Conservation (phyloP, 1,140 invertebrate species). For the Leptoteleia sp. region DNA sequence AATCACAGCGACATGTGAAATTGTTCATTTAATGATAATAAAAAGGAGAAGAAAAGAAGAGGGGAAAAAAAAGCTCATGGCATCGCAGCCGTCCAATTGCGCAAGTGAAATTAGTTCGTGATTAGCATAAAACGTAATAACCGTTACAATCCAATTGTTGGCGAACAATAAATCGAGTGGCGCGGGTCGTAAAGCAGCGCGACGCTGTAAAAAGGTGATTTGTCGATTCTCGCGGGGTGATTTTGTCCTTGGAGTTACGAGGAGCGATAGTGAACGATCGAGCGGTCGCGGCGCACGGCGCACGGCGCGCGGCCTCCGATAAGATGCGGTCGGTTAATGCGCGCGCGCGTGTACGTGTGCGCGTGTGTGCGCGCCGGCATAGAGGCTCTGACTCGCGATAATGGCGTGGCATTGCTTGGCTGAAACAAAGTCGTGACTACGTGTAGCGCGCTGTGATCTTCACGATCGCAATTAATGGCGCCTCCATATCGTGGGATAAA, state of each 20-base stretch:
- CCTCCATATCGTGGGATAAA: constrained; percentile 73
- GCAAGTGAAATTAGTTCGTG: constrained; percentile 49
- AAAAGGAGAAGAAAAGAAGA: not conserved
- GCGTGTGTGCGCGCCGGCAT: constrained; percentile 10
- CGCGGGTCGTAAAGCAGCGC: constrained; percentile 39
- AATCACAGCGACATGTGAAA: too few relatives aligned
- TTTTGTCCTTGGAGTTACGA: constrained; percentile 66
- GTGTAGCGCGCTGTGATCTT: constrained; percentile 63
- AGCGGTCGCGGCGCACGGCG: constrained; percentile 31
- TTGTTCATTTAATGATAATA: not conserved
- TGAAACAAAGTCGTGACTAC: constrained; percentile 67
- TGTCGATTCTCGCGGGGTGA: constrained; percentile 61
- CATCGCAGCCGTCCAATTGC: constrained; percentile 18
- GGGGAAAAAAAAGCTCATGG: constrained; percentile 6
- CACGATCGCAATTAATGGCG: constrained; percentile 73
- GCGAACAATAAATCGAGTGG: constrained; percentile 46
- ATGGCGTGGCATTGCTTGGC: constrained; percentile 54
- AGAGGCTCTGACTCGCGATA: constrained; percentile 52
- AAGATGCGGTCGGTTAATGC: too few relatives aligned
- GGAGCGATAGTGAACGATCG: constrained; percentile 65
- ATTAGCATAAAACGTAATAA: constrained; percentile 55
- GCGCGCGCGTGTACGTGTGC: constrained; percentile 13
- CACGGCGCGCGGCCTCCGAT: constrained; percentile 53
- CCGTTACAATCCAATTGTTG: constrained; percentile 51
- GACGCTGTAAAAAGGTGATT: constrained; percentile 57